Conservation (phyloP, 2,888 invertebrate species). For the Coenonympha arcania region DNA sequence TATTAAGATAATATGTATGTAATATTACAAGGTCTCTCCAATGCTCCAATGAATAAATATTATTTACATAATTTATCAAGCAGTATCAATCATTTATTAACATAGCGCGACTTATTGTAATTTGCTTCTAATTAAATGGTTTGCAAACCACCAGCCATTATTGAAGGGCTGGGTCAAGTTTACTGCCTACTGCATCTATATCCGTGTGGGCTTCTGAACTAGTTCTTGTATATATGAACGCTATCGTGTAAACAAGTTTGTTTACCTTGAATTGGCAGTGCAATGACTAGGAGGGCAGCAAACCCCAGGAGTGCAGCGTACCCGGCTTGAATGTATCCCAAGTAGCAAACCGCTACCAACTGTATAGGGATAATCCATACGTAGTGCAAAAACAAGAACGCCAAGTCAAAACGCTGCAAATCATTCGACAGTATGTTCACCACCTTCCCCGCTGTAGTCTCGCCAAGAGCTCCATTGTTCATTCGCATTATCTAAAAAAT, state of each 20-base stretch:
- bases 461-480: constrained; percentile 77
- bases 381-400: constrained; percentile 82
- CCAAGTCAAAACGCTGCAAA: constrained; percentile 86
- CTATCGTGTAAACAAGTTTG: neutral
- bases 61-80: no score
- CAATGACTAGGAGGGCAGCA: constrained; percentile 76
- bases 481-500: constrained; percentile 59
- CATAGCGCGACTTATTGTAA: no score
- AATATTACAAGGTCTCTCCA: no score
- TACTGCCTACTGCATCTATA: no score
- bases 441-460: constrained; percentile 90
- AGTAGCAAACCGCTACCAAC: constrained; percentile 77
- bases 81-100: no score
- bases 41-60: no score
- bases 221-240: no score
- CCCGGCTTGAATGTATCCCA: constrained; percentile 80
- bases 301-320: constrained; percentile 80
- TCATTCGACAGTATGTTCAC: constrained; percentile 92
- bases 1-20: no score
- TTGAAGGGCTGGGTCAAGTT: no score
- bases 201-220: no score
- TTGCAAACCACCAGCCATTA: no score
- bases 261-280: constrained; percentile 84
- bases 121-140: no score
- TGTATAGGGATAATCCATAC: constrained; percentile 85